Conservation (phyloP, 1,140 invertebrate genomes). For the Rhizoglyphus robini region DNA sequence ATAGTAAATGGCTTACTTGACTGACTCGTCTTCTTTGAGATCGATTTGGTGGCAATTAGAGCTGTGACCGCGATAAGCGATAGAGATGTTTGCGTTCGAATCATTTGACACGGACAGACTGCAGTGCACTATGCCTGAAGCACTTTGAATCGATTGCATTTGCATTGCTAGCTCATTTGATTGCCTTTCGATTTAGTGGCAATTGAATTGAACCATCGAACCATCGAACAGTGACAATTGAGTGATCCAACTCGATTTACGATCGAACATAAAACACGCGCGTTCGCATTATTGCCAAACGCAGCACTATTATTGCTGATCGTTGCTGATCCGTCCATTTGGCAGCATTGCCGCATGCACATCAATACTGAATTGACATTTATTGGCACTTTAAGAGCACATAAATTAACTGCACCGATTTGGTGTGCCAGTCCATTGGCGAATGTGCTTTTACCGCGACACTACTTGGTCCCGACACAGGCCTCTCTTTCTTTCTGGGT, state of each 20-base stretch:
- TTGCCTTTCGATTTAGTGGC: slow-evolving; percentile 7
- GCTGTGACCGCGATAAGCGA: too few species aligned
- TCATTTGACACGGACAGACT: background rate
- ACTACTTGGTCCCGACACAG: too few species aligned
- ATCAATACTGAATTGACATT: slow-evolving; percentile 6
- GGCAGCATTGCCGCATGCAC: background rate
- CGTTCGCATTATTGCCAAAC: too few species aligned
- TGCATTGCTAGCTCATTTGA: background rate
- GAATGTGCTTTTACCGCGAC: background rate
- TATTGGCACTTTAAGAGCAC: slow-evolving; percentile 15
- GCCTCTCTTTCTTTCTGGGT: too few species aligned
- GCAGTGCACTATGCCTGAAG: too few species aligned
- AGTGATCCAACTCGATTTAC: background rate
- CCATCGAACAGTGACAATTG: background rate
- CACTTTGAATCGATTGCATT: background rate
- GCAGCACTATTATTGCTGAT: too few species aligned
- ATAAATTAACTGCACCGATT: slow-evolving; percentile 4
- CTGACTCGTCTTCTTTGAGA: too few species aligned
- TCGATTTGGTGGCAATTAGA: too few species aligned
- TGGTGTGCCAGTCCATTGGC: background rate
- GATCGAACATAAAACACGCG: too few species aligned
- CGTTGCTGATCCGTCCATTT: too few species aligned
- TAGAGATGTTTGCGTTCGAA: background rate
- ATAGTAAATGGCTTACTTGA: too few species aligned
- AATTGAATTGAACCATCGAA: background rate